A percentile compares a stretch with the other conserved stretches of the same genome.
phyloP scores from a whole-genome alignment of 2,888 invertebrate species.

The Euzophera pinguis region DNA sequence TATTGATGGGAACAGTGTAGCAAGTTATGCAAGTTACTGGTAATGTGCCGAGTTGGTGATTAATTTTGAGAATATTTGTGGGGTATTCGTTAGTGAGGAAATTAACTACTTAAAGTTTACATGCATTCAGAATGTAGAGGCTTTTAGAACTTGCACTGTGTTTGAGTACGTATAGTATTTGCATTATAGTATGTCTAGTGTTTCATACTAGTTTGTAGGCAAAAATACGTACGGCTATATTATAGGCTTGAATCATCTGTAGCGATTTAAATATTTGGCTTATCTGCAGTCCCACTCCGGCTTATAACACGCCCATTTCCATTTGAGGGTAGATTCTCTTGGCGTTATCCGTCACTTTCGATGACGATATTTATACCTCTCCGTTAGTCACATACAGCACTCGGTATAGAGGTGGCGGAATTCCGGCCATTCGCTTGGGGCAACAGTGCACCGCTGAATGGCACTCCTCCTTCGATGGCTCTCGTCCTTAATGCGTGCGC shows the following conservation, averaged over 20 bases:
- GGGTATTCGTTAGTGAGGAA: constrained; percentile 1
- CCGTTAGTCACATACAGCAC: neutral
- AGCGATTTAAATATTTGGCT: too few species aligned
- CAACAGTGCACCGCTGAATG: neutral
- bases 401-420: neutral
- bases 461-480: constrained; percentile 6
- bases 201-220: too few species aligned
- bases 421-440: neutral
- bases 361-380: too few species aligned
- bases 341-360: too few species aligned
- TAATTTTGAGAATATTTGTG: constrained; percentile 5
- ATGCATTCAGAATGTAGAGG: neutral
- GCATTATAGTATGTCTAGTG: too few species aligned
- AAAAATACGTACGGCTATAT: too few species aligned
- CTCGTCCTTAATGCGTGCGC: constrained; percentile 38
- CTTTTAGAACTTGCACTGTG: neutral
- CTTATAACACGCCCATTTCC: too few species aligned
- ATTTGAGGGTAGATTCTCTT: too few species aligned
- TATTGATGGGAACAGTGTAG: constrained; percentile 4
- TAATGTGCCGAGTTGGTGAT: neutral
- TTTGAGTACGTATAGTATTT: too few species aligned
- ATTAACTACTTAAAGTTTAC: constrained; percentile 4
- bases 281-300: too few species aligned
- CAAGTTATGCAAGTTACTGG: constrained; percentile 4
- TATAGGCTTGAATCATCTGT: too few species aligned